Percentiles rank a stretch among this genome's conserved stretches.
phyloP scores from a whole-genome alignment of 2,797 vertebrate species.

The Manis crassicaudata region DNA sequence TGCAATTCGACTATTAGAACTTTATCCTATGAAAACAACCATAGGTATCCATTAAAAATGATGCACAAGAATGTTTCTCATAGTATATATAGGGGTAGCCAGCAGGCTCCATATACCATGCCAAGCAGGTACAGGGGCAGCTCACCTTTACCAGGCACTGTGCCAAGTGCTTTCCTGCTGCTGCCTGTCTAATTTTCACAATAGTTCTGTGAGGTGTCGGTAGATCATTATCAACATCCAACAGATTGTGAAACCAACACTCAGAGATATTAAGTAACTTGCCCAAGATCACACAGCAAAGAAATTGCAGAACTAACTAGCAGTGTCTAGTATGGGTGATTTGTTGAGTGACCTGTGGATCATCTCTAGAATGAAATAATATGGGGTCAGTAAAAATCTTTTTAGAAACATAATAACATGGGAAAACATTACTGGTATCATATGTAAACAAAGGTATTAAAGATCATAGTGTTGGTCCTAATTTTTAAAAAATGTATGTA shows the following conservation, averaged over 20 bases:
- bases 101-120: fast-evolving
- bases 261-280: not conserved
- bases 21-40: not conserved
- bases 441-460: not conserved
- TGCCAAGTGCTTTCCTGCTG: not conserved
- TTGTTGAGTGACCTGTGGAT: not conserved
- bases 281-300: not conserved
- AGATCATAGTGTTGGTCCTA: not conserved
- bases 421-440: not conserved
- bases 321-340: not conserved
- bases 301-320: not conserved
- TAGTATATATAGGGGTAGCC: not conserved
- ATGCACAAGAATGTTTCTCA: not conserved
- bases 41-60: not conserved
- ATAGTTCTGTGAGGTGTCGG: not conserved
- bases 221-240: not conserved
- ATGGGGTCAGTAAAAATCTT: not conserved
- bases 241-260: not conserved
- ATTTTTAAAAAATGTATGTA: not conserved
- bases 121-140: too few species aligned
- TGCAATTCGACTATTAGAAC: not conserved
- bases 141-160: not conserved
- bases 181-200: slow-evolving; percentile 18
- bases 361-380: not conserved
- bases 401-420: not conserved